Evolutionary conservation across 2,113 vertebrate genomes (phyloP).

Genomic region (Solea senegalensis): DNA sequence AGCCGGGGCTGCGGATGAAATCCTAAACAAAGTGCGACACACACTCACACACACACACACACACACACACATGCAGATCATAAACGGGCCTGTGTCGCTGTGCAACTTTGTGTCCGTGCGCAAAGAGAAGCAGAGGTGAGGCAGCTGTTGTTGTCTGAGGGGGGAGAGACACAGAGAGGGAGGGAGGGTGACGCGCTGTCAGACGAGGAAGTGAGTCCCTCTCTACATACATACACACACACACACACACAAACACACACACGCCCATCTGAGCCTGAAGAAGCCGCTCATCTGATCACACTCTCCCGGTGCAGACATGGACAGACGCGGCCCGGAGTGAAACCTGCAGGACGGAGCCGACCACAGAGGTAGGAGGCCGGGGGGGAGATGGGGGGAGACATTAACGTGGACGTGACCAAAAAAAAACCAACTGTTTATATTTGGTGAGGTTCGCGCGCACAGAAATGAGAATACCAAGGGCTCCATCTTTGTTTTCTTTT

Average conservation of each 20-base stretch:
- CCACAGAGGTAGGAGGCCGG: constrained; percentile 44
- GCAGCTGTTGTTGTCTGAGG: constrained; percentile 27
- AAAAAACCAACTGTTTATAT: background rate
- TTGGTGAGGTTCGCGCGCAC: too few relatives aligned
- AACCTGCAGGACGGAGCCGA: constrained; percentile 47
- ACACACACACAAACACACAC: constrained; percentile 17
- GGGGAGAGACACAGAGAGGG: constrained; percentile 22
- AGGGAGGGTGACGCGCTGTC: constrained; percentile 61
- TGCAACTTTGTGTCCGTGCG: constrained; percentile 17
- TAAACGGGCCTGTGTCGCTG: constrained; percentile 23
- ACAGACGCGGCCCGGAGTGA: constrained; percentile 37
- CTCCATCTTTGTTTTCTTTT: background rate
- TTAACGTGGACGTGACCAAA: constrained; percentile 5
- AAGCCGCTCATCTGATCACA: background rate
- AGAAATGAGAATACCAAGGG: too few relatives aligned
- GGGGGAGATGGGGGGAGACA: background rate
- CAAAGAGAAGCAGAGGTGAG: constrained; percentile 25
- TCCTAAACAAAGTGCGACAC: constrained; percentile 59
- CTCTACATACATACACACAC: constrained; percentile 32
- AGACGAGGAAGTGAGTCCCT: constrained; percentile 73
- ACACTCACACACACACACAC: constrained; percentile 4
- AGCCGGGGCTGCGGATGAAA: constrained; percentile 33
- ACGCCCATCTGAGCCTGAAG: constrained; percentile 62
- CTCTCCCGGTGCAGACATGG: constrained; percentile 25
- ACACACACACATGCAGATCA: constrained; percentile 7